Conservation (phyloP, 2,113 vertebrate species). For the Gavia stellata region DNA sequence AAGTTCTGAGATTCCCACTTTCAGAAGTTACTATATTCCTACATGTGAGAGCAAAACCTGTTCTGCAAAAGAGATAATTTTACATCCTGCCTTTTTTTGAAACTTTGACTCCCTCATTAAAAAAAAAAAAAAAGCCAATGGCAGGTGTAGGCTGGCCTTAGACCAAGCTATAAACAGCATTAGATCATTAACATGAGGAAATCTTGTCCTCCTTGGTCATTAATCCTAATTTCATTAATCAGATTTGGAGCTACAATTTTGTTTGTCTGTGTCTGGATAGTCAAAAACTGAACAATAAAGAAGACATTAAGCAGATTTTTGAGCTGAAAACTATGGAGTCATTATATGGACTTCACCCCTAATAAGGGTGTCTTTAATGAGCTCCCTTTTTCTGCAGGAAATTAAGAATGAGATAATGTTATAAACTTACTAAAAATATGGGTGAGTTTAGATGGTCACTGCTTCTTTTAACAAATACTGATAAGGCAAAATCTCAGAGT, state of each 20-base stretch:
- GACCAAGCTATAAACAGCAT: slow-evolving; percentile 18
- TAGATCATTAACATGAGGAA: slow-evolving; percentile 41
- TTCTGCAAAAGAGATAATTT: not conserved
- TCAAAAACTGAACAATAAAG: not conserved
- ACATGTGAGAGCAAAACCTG: not conserved
- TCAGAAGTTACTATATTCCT: not conserved
- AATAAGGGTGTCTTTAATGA: not conserved
- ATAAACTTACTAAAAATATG: not conserved
- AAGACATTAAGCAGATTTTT: slow-evolving; percentile 28
- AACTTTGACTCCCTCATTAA: not conserved
- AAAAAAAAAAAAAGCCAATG: not conserved
- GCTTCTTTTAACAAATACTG: not conserved
- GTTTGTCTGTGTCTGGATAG: slow-evolving; percentile 33
- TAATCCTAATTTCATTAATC: slow-evolving; percentile 65
- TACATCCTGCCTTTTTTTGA: not conserved
- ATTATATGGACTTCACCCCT: not conserved
- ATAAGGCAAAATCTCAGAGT: not conserved
- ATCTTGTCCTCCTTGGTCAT: slow-evolving; percentile 29
- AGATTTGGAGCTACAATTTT: slow-evolving; percentile 50
- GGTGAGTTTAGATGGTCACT: not conserved
- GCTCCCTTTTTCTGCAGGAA: not conserved
- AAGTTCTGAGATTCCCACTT: not conserved
- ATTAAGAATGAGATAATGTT: not conserved
- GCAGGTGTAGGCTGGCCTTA: not conserved
- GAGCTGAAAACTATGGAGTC: slow-evolving; percentile 25